phyloP scores from a whole-genome alignment of 2,888 invertebrate species.

The Petrolisthes manimaculis region DNA sequence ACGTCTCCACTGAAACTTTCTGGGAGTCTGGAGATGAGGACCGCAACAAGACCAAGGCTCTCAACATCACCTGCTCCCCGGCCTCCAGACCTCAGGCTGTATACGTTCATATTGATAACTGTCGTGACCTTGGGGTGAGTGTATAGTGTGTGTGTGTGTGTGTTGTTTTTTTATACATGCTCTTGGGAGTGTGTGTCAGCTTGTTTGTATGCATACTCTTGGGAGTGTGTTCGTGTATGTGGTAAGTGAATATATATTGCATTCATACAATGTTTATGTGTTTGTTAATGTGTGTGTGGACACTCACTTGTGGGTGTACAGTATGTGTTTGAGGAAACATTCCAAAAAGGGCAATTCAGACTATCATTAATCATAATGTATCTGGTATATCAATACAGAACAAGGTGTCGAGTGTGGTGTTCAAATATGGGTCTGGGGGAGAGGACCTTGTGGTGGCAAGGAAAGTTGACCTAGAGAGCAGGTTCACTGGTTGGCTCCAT shows the following conservation, averaged over 20 bases:
- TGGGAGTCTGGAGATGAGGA: conserved; percentile 99
- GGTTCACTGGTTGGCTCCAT: conserved; percentile 91
- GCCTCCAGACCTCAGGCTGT: conserved; percentile 81
- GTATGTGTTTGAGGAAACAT: neutral
- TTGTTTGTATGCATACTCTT: no score
- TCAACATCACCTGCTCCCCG: conserved; percentile 79
- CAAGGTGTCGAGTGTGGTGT: conserved; percentile 87
- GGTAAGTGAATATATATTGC: no score
- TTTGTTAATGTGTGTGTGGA: neutral
- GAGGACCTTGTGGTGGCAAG: conserved; percentile 86
- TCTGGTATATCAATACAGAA: conserved; percentile 77
- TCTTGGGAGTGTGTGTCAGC: neutral
- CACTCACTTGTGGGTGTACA: neutral
- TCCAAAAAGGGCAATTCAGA: neutral
- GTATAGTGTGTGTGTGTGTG: neutral
- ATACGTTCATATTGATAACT: conserved; percentile 93
- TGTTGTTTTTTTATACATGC: neutral
- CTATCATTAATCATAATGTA: neutral
- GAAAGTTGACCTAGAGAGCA: conserved; percentile 86
- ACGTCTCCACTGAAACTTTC: conserved; percentile 96
- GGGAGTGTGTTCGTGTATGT: no score
- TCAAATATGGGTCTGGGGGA: conserved; percentile 84
- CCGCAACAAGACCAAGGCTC: conserved; percentile 87
- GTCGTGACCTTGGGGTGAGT: conserved; percentile 81
- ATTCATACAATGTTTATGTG: neutral